Percentiles rank a stretch among this genome's conserved stretches.
Conservation (phyloP, 37 sponge, comb jelly and placozoan genomes). For the Lycopodina hypogea region DNA sequence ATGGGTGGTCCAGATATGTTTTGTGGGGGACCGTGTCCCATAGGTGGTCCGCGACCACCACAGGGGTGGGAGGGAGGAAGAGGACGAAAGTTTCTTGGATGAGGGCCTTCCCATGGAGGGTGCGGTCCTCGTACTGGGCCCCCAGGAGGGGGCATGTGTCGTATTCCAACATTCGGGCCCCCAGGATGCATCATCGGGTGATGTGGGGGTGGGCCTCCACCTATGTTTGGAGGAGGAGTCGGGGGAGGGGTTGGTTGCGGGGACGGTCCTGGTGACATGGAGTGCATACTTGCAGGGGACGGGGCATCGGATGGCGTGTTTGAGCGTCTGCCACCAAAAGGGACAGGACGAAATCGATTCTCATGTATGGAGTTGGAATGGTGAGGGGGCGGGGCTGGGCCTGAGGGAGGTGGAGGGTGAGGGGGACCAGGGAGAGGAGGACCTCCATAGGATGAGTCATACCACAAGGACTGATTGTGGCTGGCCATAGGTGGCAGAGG, state of each 20-base stretch:
- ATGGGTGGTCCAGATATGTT: not conserved
- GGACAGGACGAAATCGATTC: constrained; percentile 31
- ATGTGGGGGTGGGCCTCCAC: not conserved
- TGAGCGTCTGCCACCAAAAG: constrained; percentile 7
- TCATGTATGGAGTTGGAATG: constrained; percentile 38
- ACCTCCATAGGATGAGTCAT: not conserved
- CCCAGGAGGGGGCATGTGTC: constrained; percentile 5
- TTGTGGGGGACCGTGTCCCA: not conserved
- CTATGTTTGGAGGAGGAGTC: constrained; percentile 48
- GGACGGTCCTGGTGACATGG: constrained; percentile 52
- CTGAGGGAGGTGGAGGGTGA: constrained; percentile 4
- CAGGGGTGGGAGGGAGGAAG: not conserved
- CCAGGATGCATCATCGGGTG: constrained; percentile 3
- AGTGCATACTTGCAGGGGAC: constrained; percentile 47
- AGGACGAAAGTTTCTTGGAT: constrained; percentile 4
- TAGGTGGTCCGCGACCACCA: not conserved
- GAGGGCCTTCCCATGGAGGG: constrained; percentile 8
- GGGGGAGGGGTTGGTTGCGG: constrained; percentile 63
- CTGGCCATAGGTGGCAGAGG: not conserved
- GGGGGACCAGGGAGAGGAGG: not conserved
- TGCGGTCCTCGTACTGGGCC: not conserved
- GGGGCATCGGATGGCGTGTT: constrained; percentile 43
- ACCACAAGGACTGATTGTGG: not conserved
- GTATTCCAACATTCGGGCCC: not conserved
- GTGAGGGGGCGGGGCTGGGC: not conserved